Evolutionary conservation across 1,140 invertebrate genomes (phyloP), one percentile per base, ranked within the genome.

Genomic region (Rhynchophorus ferrugineus): DNA sequence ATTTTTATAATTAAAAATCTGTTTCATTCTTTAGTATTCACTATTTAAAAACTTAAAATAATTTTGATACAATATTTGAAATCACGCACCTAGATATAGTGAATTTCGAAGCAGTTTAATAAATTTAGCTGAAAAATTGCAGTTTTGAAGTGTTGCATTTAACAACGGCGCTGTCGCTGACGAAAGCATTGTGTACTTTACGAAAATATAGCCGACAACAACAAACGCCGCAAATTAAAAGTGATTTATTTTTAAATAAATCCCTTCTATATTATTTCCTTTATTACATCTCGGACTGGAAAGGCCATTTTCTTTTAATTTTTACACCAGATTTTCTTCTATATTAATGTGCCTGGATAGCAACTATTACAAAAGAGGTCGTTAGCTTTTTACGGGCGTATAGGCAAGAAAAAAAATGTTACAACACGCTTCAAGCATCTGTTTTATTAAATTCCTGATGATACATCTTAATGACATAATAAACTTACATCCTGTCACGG

Each of bases 171-270:
- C n/a, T n/a, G n/a, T n/a, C n/a, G n/a, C n/a, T n/a, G n/a, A n/a
- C n/a, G n/a, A n/a, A n/a, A n/a, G n/a, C n/a, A n/a, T 34, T 34
- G n/a, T 34, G 33, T 8, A 34, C n/a, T 34, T 34, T 8, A 8
- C 33, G 33, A 34, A 34, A 34, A 34, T 34, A 34, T 34, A 34
- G n/a, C 33, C 33, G 8, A n/a, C n/a, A n/a, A n/a, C n/a, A n/a
- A n/a, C n/a, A 29, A 29, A 11, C 13, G 37, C 13, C 37, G 13
- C 5, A 13, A 19, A 38, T 38, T 38, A 38, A 38, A 38, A 14
- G 37, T 38, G 37, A 38, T 38, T 38, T 38, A 38, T 38, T 38
- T 38, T 38, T 38, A 6, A 38, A 38, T 6, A 6, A 38, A 38
- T 6, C 13, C 37, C 18, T 13, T 38, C 13, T 38, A 38, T 38